A percentile compares a stretch with the other conserved stretches of the same genome.
Conservation (phyloP, 2,113 vertebrate species). For the Butastur rufipennis region DNA sequence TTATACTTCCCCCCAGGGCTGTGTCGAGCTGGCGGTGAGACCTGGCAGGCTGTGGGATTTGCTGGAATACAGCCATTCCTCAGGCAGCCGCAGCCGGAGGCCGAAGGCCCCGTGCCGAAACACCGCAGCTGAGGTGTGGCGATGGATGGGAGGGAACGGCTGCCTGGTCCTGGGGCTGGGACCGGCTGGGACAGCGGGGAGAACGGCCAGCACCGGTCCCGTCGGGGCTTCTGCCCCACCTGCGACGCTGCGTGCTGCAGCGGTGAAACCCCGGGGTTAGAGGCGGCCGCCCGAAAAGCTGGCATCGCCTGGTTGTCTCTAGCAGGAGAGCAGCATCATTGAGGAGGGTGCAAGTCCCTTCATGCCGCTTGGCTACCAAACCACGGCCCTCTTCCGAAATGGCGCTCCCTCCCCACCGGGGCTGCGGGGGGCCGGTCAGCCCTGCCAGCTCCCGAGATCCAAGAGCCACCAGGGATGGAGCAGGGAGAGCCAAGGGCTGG, state of each 20-base stretch:
- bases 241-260: fast-evolving
- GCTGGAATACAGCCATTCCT: background rate
- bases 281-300: background rate
- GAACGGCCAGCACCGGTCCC: background rate
- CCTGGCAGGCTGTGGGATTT: background rate
- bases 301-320: background rate
- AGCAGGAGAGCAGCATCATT: fast-evolving
- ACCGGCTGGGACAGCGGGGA: background rate
- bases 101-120: fast-evolving
- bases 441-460: background rate
- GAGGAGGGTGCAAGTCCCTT: background rate
- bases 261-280: fast-evolving
- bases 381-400: fast-evolving
- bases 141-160: background rate
- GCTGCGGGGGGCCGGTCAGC: fast-evolving
- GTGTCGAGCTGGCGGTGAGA: background rate
- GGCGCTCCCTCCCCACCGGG: background rate
- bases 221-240: background rate
- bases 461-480: fast-evolving
- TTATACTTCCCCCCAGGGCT: background rate
- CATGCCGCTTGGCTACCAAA: fast-evolving
- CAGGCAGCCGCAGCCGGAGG: background rate
- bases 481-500: background rate
- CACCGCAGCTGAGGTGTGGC: fast-evolving
- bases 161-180: background rate